Evolutionary conservation across 2,888 invertebrate species (phyloP), one percentile per base, ranked within the genome.

Genomic region (Formica aserva): DNA sequence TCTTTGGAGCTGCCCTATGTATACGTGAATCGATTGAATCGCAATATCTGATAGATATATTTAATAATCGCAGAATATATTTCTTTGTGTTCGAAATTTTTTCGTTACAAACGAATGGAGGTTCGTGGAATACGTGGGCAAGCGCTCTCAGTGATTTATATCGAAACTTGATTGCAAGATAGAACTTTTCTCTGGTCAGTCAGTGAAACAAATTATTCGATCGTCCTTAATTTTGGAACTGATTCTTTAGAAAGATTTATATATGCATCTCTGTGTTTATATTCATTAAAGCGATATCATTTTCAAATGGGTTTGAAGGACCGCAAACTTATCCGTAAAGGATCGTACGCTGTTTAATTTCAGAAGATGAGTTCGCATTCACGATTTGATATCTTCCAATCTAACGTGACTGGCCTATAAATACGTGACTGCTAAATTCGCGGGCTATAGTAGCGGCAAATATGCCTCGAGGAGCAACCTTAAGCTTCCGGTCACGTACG

Each of bases 311-410:
- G 41, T 74, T 74, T 60, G 63, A 29, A 74, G 81, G 67, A 41
- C 81, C 81, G 45, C 67, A 75, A 81, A 81, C 52, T 84, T 74
- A 62, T n/a, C 38, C 45, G 72, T 26, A 41, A 63, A 71, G 35
- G 72, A 66, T 32, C 60, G 78, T 60, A 1, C 52, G 83, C 48
- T 72, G 84, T 55, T 84, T 74, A 84, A 84, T 84, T 81, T 74
- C 29, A 74, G 81, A 81, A 84, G 81, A 81, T 84, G 35, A 80
- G 48, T 57, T 65, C n/a, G 71, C 52, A 83, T 80, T 66, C 55
- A 48, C 38, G 35, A 71, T 45, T 80, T 26, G 74, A 52, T 48
- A 65, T 81, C 66, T 65, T n/a, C 67, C 60, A 72, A 78, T 62
- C 26, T 57, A 65, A 65, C 67, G 72, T 35, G 65, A 65, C 60